These are phyloP conservation scores for Suricata suricatta DNA, from an alignment of 2,113 vertebrate genomes.

Conservation along the genomic window DNA sequence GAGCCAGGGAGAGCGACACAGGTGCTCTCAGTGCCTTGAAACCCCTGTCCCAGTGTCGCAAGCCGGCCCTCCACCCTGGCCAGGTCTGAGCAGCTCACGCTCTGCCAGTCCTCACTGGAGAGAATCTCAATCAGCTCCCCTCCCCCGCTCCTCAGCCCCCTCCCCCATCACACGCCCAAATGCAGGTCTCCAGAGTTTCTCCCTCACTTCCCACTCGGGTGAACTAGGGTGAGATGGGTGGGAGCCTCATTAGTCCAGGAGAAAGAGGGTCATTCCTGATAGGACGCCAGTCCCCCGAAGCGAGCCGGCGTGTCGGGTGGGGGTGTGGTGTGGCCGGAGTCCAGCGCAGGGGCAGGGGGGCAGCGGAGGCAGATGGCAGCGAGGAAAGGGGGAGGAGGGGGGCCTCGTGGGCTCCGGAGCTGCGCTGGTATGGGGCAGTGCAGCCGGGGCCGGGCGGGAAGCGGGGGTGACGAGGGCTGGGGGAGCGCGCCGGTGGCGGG, in stretches of 20 bases:
- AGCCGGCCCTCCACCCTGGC: neutral
- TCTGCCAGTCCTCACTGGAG: neutral
- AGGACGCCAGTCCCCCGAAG: constrained; percentile 33
- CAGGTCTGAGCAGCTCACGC: neutral
- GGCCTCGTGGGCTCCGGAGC: neutral
- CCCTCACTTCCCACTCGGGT: constrained; percentile 60
- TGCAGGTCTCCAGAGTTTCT: constrained; percentile 70
- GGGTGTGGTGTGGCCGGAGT: constrained; percentile 43
- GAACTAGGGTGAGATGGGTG: constrained; percentile 41
- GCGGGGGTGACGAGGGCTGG: neutral
- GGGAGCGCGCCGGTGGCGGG: constrained; percentile 8
- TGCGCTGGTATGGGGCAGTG: neutral
- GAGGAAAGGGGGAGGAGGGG: neutral
- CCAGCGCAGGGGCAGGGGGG: neutral
- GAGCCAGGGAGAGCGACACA: constrained; percentile 56
- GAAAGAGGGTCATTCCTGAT: constrained; percentile 41
- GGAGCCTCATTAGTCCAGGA: neutral
- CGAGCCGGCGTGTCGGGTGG: neutral
- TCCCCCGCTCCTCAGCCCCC: neutral
- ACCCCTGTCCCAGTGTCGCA: constrained; percentile 37
- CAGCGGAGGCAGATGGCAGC: neutral
- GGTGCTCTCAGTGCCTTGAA: constrained; percentile 60
- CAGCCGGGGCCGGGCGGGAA: neutral
- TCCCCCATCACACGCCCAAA: constrained; percentile 26
- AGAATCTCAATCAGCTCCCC: neutral